phyloP scores from a whole-genome alignment of 2,888 invertebrate species.

The Erannis defoliaria region DNA sequence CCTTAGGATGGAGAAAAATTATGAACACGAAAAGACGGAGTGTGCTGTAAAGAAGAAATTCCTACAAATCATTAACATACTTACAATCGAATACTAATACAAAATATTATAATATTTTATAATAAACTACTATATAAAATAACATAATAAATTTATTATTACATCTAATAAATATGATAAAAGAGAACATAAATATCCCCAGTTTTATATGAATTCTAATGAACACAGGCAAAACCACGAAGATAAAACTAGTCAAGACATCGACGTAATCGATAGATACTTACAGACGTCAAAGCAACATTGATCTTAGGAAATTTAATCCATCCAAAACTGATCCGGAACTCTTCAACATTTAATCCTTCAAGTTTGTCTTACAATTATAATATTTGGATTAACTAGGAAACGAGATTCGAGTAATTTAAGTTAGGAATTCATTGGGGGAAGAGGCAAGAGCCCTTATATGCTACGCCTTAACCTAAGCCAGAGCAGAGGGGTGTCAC shows the following conservation, averaged over 20 bases:
- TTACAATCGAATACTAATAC: too few relatives aligned
- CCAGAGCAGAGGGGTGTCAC: too few relatives aligned
- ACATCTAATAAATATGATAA: too few relatives aligned
- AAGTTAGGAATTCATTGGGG: slow-evolving; percentile 44
- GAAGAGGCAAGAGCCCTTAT: slow-evolving; percentile 3
- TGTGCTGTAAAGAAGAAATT: too few relatives aligned
- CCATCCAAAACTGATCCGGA: slow-evolving; percentile 35
- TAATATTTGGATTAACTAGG: slow-evolving; percentile 40
- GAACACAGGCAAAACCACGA: background rate
- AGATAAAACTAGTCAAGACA: background rate
- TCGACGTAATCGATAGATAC: background rate
- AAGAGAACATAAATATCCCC: background rate
- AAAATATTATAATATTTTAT: too few relatives aligned
- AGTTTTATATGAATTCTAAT: background rate
- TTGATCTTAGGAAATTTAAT: slow-evolving; percentile 37
- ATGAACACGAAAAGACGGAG: too few relatives aligned
- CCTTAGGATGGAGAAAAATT: too few relatives aligned
- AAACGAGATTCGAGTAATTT: slow-evolving; percentile 42
- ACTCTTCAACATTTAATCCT: slow-evolving; percentile 35
- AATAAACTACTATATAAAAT: too few relatives aligned
- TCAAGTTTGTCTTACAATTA: slow-evolving; percentile 38
- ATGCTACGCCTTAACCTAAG: too few relatives aligned
- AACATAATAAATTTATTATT: too few relatives aligned
- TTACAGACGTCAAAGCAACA: slow-evolving; percentile 33
- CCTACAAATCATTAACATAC: too few relatives aligned